Evolutionary conservation across 53 echinoderm and acorn worm species (phyloP).

Genomic region (Glandiceps talaboti): DNA sequence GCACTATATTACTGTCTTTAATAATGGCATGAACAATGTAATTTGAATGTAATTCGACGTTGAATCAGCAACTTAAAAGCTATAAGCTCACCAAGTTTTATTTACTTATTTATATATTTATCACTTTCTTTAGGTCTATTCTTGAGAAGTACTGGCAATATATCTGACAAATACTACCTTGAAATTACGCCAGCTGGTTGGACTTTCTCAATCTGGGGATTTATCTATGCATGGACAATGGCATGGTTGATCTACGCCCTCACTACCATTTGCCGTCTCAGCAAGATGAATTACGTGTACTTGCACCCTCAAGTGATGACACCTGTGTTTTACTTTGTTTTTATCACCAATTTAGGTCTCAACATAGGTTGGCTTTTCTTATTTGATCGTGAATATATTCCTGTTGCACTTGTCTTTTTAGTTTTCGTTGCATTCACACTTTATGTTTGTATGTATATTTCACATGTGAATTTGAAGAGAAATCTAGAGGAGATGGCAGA

Average conservation of each 20-base stretch:
- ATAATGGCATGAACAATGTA: too few relatives aligned
- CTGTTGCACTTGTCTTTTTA: constrained; percentile 40
- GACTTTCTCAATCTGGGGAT: constrained; percentile 76
- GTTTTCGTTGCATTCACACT: constrained; percentile 27
- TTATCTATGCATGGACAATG: constrained; percentile 61
- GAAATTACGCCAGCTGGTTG: constrained; percentile 66
- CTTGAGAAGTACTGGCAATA: constrained; percentile 47
- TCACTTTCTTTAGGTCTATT: constrained; percentile 41
- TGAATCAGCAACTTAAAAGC: too few relatives aligned
- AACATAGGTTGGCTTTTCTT: constrained; percentile 70
- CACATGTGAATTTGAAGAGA: constrained; percentile 11
- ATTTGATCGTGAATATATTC: constrained; percentile 44
- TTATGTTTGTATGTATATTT: constrained; percentile 29
- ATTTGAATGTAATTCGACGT: too few relatives aligned
- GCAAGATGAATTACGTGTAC: constrained; percentile 51
- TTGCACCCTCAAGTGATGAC: constrained; percentile 50
- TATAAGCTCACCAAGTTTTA: too few relatives aligned
- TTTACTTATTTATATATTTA: too few relatives aligned
- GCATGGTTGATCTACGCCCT: constrained; percentile 53
- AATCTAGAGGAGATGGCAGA: constrained; percentile 13
- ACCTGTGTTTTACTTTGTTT: constrained; percentile 30
- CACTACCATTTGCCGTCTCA: constrained; percentile 37
- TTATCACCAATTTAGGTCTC: constrained; percentile 45
- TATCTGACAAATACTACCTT: constrained; percentile 55
- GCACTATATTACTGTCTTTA: too few relatives aligned